Evolutionary conservation across 2,888 invertebrate species (phyloP).

Genomic region (Eristalinus aeneus): DNA sequence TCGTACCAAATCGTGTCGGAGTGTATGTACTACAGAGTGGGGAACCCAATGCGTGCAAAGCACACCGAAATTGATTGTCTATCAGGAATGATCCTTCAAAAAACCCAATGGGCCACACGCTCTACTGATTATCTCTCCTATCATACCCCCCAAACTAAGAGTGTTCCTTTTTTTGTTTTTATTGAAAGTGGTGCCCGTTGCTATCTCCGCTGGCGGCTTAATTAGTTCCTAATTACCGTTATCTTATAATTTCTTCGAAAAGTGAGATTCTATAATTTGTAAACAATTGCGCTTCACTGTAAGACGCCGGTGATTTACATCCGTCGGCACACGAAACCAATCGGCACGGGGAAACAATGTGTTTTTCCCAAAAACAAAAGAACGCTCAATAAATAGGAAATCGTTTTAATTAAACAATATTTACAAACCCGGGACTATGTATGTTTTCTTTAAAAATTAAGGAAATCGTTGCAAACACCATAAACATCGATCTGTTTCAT

Average conservation of each 20-base stretch:
- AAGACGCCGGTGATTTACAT: background rate
- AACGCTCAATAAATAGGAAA: background rate
- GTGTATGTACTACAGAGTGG: too few relatives aligned
- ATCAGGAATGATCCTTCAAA: too few relatives aligned
- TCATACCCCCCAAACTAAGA: too few relatives aligned
- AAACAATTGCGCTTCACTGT: background rate
- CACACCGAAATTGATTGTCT: too few relatives aligned
- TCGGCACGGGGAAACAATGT: background rate
- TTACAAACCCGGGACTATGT: background rate
- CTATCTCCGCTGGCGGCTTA: background rate
- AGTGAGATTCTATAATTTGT: background rate
- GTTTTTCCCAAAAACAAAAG: background rate
- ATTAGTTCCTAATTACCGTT: background rate
- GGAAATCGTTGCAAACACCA: background rate
- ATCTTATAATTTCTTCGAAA: background rate
- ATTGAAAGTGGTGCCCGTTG: background rate
- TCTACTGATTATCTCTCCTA: too few relatives aligned
- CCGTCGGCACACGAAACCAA: slow-evolving; percentile 2
- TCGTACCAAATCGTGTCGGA: too few relatives aligned
- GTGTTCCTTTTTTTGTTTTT: background rate
- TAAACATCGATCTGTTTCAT: background rate
- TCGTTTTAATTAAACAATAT: background rate
- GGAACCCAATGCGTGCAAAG: too few relatives aligned
- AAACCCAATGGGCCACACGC: too few relatives aligned
- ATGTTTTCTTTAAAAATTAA: background rate